phyloP scores from a whole-genome alignment of 2,888 invertebrate species.

The Andrena trimmerana region DNA sequence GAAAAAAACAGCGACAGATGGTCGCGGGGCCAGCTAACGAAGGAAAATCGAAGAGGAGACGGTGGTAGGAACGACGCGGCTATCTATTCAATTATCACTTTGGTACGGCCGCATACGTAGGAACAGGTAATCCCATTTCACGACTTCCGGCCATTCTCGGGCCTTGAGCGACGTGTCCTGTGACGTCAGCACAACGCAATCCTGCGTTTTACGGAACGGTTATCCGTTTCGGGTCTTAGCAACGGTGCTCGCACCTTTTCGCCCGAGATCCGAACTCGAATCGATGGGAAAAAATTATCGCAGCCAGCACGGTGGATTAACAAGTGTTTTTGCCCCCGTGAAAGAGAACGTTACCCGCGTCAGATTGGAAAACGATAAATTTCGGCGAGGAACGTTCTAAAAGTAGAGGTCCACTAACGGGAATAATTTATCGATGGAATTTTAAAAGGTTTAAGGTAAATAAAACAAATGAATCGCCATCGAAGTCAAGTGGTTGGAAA shows the following conservation, averaged over 20 bases:
- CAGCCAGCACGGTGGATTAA: constrained; percentile 1
- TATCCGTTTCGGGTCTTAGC: constrained; percentile 4
- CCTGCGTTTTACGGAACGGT: constrained; percentile 76
- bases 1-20: neutral
- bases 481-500: constrained; percentile 52
- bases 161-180: constrained; percentile 84
- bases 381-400: constrained; percentile 3
- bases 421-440: constrained; percentile 53
- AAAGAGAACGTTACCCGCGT: neutral
- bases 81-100: constrained; percentile 85
- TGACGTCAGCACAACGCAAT: constrained; percentile 77
- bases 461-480: constrained; percentile 49
- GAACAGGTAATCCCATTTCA: constrained; percentile 83
- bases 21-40: constrained; percentile 57
- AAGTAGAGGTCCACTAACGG: constrained; percentile 6
- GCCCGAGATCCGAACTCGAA: neutral
- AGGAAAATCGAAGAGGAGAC: constrained; percentile 72
- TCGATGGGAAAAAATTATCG: neutral
- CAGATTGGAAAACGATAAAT: constrained; percentile 52
- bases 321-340: neutral
- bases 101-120: constrained; percentile 76
- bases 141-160: constrained; percentile 84
- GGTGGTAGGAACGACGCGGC: constrained; percentile 69
- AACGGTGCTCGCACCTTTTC: neutral
- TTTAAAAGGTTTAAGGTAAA: constrained; percentile 53